Base-by-base conservation (phyloP, 37 sponge, comb jelly and placozoan species). In the Haliclona indistincta region DNA sequence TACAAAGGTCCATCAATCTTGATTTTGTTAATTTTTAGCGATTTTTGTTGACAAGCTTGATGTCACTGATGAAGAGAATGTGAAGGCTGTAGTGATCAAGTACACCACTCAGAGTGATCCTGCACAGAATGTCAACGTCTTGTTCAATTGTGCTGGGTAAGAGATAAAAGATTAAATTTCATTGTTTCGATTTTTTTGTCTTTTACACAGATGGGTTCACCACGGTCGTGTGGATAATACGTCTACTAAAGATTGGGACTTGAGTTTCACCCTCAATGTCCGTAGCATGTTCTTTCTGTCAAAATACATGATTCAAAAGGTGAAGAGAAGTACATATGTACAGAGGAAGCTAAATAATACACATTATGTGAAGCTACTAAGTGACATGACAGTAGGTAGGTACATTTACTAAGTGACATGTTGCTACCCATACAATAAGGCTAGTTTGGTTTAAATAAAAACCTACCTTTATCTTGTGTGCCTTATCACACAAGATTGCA, bases 131-230 rank as follows among this genome's bases (percentile, higher is more conserved):
- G 38, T 85, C 37, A 78, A 85, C 67, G 86, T 85, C 15, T 47
- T 90, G 25, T 90, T 90, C 75, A 90, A 90, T 78, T 90, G 86
- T 90, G 91, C 86, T 23, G 91, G 91, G 91, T 90, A 25, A 37
- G 90, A 43, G 55, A 2, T 28, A 26, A 25, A 35, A 20, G 25
- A 22, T 13, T 36, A 40, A n/a, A n/a, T n/a, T n/a, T n/a, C n/a
- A n/a, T n/a, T n/a, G n/a, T n/a, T n/a, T n/a, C n/a, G n/a, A n/a
- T n/a, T n/a, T n/a, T n/a, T n/a, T n/a, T n/a, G n/a, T n/a, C n/a
- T n/a, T n/a, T n/a, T n/a, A n/a, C n/a, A n/a, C n/a, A 87, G 83
- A 42, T 82, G n/a, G 38, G 90, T 89, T 26, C 84, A 71, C 45
- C 67, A 88, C 66, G 93, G 93, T 1, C 79, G 77, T 8, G 51